phyloP scores from a whole-genome alignment of 2,113 vertebrate genomes.

The Carassius auratus region DNA sequence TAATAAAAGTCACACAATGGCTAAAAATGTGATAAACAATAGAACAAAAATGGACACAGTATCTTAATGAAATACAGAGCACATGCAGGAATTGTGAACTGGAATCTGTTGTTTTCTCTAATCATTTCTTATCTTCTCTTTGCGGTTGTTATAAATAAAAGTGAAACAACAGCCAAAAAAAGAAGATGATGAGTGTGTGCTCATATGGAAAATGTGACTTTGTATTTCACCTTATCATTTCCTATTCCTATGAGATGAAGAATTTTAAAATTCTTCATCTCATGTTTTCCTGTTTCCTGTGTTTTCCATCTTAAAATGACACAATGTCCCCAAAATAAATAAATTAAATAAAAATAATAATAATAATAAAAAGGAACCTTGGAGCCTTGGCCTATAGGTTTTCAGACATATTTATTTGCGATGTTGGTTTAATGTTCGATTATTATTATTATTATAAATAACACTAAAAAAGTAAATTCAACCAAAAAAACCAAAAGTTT shows the following conservation, averaged over 20 bases:
- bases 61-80: background rate
- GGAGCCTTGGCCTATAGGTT: background rate
- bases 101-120: background rate
- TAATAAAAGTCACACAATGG: background rate
- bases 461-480: background rate
- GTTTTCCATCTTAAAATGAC: too few species aligned
- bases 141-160: background rate
- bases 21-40: background rate
- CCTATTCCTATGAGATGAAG: too few species aligned
- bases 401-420: background rate
- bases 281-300: too few species aligned
- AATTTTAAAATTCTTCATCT: background rate
- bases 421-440: background rate
- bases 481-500: too few species aligned
- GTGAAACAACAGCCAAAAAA: background rate
- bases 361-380: background rate
- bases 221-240: background rate
- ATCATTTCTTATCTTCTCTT: background rate
- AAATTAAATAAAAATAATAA: too few species aligned
- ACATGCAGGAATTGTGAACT: background rate
- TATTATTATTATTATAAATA: background rate
- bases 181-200: background rate
- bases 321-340: too few species aligned
- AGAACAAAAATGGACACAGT: background rate
- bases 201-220: conserved; percentile 5